Conservation (phyloP, 2,113 vertebrate species). For the Pseudonaja textilis region DNA sequence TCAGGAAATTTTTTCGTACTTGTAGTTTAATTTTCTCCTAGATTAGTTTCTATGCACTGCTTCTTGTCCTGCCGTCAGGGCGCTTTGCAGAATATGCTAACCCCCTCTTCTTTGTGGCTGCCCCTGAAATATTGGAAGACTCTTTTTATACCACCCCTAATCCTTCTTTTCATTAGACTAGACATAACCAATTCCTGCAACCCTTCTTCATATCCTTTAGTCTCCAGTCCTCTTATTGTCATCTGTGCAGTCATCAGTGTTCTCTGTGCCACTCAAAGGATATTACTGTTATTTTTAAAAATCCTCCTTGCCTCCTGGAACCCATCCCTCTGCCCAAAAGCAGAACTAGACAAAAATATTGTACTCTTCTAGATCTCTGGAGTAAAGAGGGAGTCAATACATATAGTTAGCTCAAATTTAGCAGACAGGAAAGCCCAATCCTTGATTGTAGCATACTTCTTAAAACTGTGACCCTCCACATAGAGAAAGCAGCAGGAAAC, state of each 20-base stretch:
- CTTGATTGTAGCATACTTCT: not conserved
- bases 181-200: not conserved
- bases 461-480: not conserved
- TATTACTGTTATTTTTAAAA: not conserved
- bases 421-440: not conserved
- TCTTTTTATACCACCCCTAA: not conserved
- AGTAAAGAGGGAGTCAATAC: not conserved
- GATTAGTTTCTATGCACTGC: not conserved
- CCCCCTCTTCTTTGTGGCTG: not conserved
- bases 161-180: not conserved
- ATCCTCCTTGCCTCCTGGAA: not conserved
- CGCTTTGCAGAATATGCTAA: not conserved
- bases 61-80: not conserved
- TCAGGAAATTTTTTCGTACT: not conserved
- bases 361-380: not conserved
- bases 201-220: not conserved
- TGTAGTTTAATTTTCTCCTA: not conserved
- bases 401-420: not conserved
- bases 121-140: not conserved
- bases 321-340: not conserved
- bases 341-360: not conserved
- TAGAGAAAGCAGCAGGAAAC: not conserved
- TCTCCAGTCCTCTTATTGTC: not conserved
- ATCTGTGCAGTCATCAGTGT: not conserved
- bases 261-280: not conserved